These are phyloP conservation scores for Ormyrus rosae DNA, from an alignment of 2,888 invertebrate genomes.

Conservation along the genomic window DNA sequence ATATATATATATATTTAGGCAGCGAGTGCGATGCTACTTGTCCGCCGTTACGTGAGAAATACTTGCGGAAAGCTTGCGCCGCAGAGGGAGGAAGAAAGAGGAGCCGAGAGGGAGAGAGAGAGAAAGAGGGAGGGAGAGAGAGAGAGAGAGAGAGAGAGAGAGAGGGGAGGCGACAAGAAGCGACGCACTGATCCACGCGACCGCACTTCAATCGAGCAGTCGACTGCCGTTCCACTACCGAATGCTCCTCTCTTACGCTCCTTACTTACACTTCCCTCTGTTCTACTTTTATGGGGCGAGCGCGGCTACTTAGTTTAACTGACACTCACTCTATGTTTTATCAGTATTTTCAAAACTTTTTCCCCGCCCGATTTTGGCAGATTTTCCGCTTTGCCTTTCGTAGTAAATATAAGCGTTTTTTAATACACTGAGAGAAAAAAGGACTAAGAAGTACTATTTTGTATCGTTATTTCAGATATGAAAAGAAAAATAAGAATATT, in stretches of 20 bases:
- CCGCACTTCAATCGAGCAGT: constrained; percentile 9
- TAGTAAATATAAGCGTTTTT: too few relatives aligned
- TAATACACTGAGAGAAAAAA: too few relatives aligned
- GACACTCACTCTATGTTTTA: too few relatives aligned
- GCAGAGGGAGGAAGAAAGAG: neutral
- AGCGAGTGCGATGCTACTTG: constrained; percentile 1
- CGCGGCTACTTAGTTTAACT: too few relatives aligned
- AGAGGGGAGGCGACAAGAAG: constrained; percentile 12
- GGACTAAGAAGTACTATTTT: too few relatives aligned
- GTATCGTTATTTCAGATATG: too few relatives aligned
- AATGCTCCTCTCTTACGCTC: neutral
- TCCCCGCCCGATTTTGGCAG: too few relatives aligned
- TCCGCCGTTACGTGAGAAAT: constrained; percentile 46
- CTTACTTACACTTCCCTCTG: neutral
- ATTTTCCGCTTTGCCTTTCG: too few relatives aligned
- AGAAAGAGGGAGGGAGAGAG: neutral
- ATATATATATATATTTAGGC: constrained; percentile 5
- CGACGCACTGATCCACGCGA: constrained; percentile 29
- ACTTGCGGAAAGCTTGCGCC: neutral
- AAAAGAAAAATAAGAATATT: too few relatives aligned
- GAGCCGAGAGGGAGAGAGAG: neutral
- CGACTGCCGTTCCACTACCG: neutral
- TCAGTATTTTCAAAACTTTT: too few relatives aligned
- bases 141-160: neutral
- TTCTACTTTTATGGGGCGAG: too few relatives aligned